These are phyloP conservation scores for Mesodorylaimus sp. DNA, from an alignment of 2,888 invertebrate species.

Conservation along the genomic window DNA sequence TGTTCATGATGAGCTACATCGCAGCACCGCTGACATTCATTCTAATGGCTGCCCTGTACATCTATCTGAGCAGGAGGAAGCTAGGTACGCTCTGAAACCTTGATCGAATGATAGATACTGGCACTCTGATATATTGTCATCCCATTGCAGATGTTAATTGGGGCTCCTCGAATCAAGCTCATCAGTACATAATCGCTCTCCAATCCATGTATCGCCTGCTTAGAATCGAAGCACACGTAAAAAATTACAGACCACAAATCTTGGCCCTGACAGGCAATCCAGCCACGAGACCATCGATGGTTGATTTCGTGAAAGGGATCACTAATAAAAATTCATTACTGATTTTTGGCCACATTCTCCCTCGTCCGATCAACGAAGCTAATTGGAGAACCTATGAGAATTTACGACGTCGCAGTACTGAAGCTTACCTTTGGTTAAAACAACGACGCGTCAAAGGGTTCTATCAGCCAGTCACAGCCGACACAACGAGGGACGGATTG, in stretches of 20 bases:
- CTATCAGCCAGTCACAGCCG: neutral
- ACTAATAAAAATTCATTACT: conserved; percentile 74
- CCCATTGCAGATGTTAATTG: conserved; percentile 87
- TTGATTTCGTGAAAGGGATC: conserved; percentile 73
- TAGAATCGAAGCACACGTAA: conserved; percentile 79
- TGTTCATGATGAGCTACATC: conserved; percentile 41
- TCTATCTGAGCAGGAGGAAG: conserved; percentile 76
- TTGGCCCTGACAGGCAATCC: conserved; percentile 68
- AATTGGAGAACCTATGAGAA: too few species aligned
- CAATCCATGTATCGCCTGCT: conserved; percentile 67
- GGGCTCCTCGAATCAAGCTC: conserved; percentile 91
- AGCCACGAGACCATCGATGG: conserved; percentile 59
- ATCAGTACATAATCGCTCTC: conserved; percentile 76
- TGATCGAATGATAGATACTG: too few species aligned
- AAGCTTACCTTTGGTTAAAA: neutral
- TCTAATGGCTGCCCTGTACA: conserved; percentile 49
- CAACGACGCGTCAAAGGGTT: neutral
- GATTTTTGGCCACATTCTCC: conserved; percentile 63
- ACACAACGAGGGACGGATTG: conserved; percentile 14
- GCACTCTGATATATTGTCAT: too few species aligned
- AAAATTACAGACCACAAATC: conserved; percentile 86
- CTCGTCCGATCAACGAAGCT: neutral
- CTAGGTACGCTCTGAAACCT: conserved; percentile 46
- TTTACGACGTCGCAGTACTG: too few species aligned
- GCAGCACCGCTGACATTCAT: conserved; percentile 38